Percentiles rank a stretch among this genome's conserved stretches.
Conservation (phyloP, 2,888 invertebrate genomes). For the Aphodius sticticus region DNA sequence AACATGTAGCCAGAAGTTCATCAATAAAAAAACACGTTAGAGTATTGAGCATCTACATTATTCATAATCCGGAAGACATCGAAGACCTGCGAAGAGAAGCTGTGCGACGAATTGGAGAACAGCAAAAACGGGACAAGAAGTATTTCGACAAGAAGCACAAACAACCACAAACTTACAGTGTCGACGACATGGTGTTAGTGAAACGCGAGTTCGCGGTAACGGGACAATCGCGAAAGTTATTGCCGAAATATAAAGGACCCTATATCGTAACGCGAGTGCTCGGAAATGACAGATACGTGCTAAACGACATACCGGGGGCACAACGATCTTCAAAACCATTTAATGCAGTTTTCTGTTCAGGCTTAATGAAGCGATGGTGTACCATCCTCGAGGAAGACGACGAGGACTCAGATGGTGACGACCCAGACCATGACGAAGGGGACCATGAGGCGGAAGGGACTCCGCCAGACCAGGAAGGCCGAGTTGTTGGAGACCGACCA, state of each 20-base stretch:
- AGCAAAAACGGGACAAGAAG: background rate
- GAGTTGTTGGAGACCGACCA: no score
- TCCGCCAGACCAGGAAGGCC: no score
- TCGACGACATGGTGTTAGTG: background rate
- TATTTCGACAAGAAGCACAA: background rate
- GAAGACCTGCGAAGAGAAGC: background rate
- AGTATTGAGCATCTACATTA: no score
- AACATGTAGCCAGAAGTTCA: no score
- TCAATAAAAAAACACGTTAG: no score
- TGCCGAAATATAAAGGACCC: constrained; percentile 1
- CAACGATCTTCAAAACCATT: background rate
- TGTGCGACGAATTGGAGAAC: no score
- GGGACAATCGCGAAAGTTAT: constrained; percentile 7
- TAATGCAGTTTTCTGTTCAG: background rate
- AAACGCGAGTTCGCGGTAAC: background rate
- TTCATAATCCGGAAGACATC: constrained; percentile 12
- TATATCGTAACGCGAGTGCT: background rate
- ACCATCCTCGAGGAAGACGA: background rate
- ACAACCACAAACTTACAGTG: background rate
- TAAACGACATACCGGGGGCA: background rate
- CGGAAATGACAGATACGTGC: background rate
- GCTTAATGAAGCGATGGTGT: background rate
- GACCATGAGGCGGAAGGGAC: no score
- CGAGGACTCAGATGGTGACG: background rate
- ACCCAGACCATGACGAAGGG: background rate